phyloP scores from a whole-genome alignment of 2,113 vertebrate genomes.

The Nicator chloris region DNA sequence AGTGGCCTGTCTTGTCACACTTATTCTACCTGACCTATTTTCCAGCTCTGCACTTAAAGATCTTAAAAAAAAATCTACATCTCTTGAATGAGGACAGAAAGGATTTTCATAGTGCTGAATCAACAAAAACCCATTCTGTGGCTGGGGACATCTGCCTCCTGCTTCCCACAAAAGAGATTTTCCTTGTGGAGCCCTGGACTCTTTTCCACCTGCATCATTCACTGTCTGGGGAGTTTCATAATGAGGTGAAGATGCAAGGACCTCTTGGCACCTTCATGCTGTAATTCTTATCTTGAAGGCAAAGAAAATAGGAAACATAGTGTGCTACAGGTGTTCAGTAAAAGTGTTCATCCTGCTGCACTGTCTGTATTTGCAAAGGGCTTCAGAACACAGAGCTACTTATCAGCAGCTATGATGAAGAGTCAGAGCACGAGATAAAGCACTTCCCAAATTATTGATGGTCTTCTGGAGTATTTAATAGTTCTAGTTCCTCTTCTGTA shows the following conservation, averaged over 20 bases:
- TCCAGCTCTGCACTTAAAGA: background rate
- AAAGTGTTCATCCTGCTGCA: background rate
- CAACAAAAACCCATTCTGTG: background rate
- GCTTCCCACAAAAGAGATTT: background rate
- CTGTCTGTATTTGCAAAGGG: background rate
- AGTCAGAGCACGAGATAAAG: background rate
- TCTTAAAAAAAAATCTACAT: background rate
- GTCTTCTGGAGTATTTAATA: background rate
- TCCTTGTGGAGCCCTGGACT: background rate
- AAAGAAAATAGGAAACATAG: background rate
- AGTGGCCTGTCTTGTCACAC: constrained; percentile 51
- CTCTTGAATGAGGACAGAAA: background rate
- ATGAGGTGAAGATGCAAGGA: background rate
- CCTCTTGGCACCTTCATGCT: rapidly evolving
- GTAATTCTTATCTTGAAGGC: background rate
- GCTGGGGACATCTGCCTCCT: background rate
- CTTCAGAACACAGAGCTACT: background rate
- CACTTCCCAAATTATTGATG: background rate
- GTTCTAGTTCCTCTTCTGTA: background rate
- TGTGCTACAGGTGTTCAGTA: background rate
- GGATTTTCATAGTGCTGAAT: constrained; percentile 17
- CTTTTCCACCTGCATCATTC: background rate
- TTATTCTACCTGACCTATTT: constrained; percentile 65
- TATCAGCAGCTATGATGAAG: background rate
- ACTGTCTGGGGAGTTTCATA: background rate